Conservation (phyloP, 2,888 invertebrate species). For the Lasioglossum marginatum region DNA sequence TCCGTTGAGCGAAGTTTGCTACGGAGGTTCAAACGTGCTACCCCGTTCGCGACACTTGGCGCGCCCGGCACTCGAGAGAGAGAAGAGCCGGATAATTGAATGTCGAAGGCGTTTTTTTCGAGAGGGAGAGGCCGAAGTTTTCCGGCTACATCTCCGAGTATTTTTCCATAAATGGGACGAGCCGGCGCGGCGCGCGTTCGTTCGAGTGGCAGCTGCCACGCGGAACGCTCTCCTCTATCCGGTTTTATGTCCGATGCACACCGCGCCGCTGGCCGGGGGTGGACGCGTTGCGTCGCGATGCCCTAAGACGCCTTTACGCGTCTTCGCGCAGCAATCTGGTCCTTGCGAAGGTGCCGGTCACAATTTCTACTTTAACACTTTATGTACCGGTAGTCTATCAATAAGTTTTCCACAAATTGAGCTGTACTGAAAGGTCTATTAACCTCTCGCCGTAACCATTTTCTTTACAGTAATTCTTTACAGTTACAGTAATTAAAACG, state of each 20-base stretch:
- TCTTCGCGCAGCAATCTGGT: background rate
- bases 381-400: background rate
- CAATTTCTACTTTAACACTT: background rate
- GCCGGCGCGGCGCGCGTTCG: slow-evolving; percentile 45
- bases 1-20: background rate
- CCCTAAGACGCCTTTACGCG: background rate
- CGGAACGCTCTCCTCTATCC: slow-evolving; percentile 68
- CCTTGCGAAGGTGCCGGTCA: background rate
- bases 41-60: slow-evolving; percentile 43
- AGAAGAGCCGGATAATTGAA: slow-evolving; percentile 59
- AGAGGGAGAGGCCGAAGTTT: slow-evolving; percentile 37
- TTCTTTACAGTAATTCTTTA: no score
- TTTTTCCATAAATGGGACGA: slow-evolving; percentile 54
- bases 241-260: slow-evolving; percentile 74
- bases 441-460: no score
- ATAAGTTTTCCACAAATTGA: background rate
- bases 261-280: slow-evolving; percentile 59
- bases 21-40: slow-evolving; percentile 30
- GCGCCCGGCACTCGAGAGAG: slow-evolving; percentile 43
- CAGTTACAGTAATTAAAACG: no score
- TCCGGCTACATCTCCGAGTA: slow-evolving; percentile 46
- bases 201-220: slow-evolving; percentile 73
- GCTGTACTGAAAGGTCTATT: no score
- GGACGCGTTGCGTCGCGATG: slow-evolving; percentile 25
- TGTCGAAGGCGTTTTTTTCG: slow-evolving; percentile 58